These are phyloP conservation scores for Okamejei kenojei DNA, from an alignment of 2,797 vertebrate species.

Conservation along the genomic window DNA sequence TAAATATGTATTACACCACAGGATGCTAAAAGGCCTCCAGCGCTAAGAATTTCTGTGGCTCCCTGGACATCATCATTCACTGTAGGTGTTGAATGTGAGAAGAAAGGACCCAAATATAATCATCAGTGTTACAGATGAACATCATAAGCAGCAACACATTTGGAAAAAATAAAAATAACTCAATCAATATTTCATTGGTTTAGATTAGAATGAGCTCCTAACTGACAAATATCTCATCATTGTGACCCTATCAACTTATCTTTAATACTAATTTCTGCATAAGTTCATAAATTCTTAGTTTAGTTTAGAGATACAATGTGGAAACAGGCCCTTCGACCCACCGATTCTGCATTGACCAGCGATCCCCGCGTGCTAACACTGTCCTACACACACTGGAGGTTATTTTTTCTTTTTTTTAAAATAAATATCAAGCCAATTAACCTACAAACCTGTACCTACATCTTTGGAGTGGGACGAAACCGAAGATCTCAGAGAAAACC, in stretches of 20 bases:
- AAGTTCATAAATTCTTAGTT: no score
- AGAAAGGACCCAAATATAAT: neutral
- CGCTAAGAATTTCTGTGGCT: neutral
- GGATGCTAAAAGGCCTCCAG: neutral
- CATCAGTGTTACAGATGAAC: neutral
- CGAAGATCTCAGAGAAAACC: no score
- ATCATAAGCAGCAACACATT: neutral
- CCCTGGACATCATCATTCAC: neutral
- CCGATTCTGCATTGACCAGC: no score
- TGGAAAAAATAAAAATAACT: neutral
- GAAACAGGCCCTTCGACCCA: no score
- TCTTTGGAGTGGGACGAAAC: no score
- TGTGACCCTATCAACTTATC: neutral
- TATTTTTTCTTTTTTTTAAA: no score
- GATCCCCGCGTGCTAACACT: no score
- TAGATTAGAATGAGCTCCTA: neutral
- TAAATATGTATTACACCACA: neutral
- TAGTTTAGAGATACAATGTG: no score
- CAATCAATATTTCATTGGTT: neutral
- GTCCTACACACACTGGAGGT: no score
- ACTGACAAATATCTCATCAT: neutral
- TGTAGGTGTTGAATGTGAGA: neutral
- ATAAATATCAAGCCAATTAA: no score
- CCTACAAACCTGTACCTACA: no score
- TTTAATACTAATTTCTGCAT: no score